phyloP scores from a whole-genome alignment of 2,888 invertebrate genomes.

The Hylaea fasciaria region DNA sequence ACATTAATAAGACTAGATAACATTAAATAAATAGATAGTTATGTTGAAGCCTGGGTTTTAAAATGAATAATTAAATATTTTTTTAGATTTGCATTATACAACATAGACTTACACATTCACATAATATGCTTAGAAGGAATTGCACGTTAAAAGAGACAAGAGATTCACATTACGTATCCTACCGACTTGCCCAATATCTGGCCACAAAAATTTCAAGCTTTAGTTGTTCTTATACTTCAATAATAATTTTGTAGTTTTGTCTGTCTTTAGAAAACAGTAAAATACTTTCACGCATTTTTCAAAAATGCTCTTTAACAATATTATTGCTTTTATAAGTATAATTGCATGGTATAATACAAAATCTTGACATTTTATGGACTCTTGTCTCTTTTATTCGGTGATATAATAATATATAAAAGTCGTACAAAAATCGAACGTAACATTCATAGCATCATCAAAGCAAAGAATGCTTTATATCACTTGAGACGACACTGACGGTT shows the following conservation, averaged over 20 bases:
- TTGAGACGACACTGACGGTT: constrained; percentile 23
- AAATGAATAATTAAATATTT: background rate
- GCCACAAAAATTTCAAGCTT: no score
- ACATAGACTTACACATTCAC: constrained; percentile 4
- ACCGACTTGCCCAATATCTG: background rate
- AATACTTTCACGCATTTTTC: no score
- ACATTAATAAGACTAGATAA: background rate
- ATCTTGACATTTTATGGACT: background rate
- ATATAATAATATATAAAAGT: background rate
- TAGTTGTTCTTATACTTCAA: no score
- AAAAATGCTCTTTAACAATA: no score
- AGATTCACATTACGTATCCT: background rate
- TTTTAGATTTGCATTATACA: background rate
- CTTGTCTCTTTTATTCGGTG: constrained; percentile 5
- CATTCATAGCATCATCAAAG: constrained; percentile 21
- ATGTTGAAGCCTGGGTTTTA: no score
- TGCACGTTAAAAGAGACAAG: constrained; percentile 6
- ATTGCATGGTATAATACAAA: no score
- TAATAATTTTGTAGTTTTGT: no score
- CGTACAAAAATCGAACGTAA: constrained; percentile 2
- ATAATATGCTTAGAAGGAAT: constrained; percentile 5
- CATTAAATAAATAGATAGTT: background rate
- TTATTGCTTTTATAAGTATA: no score
- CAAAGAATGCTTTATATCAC: constrained; percentile 23
- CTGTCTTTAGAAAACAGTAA: no score